phyloP scores from a whole-genome alignment of 2,888 invertebrate species.

The Agrochola lychnidis region DNA sequence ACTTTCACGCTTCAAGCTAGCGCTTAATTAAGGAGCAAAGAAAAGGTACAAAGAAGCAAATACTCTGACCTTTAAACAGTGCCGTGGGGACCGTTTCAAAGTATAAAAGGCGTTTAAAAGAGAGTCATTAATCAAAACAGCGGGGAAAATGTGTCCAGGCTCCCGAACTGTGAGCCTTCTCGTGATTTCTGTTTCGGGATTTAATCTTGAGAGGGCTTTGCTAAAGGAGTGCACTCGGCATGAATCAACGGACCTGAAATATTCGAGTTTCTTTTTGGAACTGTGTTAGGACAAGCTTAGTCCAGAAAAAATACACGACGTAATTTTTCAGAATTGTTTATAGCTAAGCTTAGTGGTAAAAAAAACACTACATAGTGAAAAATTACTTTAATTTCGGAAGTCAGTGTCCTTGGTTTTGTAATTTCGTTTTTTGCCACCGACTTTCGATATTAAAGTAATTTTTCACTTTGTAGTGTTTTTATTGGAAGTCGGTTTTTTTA shows the following conservation, averaged over 20 bases:
- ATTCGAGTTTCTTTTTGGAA: conserved; percentile 29
- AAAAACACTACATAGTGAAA: too few species aligned
- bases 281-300: not conserved
- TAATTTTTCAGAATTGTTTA: not conserved
- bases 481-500: too few species aligned
- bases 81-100: conserved; percentile 57
- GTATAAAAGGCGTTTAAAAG: conserved; percentile 68
- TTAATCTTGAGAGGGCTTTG: conserved; percentile 35
- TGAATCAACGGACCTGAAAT: conserved; percentile 31
- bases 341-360: not conserved
- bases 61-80: conserved; percentile 66
- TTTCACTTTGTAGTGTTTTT: too few species aligned
- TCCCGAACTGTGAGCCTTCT: conserved; percentile 26
- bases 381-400: too few species aligned
- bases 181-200: conserved; percentile 52
- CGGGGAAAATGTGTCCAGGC: conserved; percentile 49
- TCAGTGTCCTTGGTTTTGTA: too few species aligned
- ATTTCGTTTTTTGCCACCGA: too few species aligned
- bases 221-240: conserved; percentile 21
- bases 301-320: conserved; percentile 1
- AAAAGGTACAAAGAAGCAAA: conserved; percentile 65
- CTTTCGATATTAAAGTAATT: too few species aligned
- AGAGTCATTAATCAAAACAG: conserved; percentile 72
- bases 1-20: conserved; percentile 61
- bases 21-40: conserved; percentile 67